Percentiles rank a stretch among this genome's conserved stretches.
Evolutionary conservation across 2,888 invertebrate species (phyloP).

Genomic region (Falcaria lacertinaria): DNA sequence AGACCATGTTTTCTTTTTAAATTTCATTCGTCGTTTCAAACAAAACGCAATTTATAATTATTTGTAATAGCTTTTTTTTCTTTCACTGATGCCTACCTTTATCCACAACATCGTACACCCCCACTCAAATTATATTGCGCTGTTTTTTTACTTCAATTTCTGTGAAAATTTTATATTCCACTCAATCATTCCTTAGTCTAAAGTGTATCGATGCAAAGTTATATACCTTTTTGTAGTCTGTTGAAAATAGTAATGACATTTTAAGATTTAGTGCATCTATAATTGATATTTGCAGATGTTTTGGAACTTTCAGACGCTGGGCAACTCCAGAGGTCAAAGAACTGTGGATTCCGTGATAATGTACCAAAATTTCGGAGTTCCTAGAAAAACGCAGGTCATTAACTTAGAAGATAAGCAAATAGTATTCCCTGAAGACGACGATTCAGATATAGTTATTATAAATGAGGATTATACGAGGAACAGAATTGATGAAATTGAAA

Average conservation of each 20-base stretch:
- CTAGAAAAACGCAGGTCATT: slow-evolving; percentile 49
- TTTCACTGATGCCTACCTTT: too few species aligned
- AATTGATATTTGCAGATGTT: slow-evolving; percentile 85
- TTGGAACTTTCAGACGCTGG: slow-evolving; percentile 89
- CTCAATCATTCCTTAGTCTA: too few species aligned
- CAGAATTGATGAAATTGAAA: slow-evolving; percentile 37
- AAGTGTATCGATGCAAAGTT: too few species aligned
- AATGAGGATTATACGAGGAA: slow-evolving; percentile 63
- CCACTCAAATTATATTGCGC: too few species aligned
- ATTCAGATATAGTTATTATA: slow-evolving; percentile 68
- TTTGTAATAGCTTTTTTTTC: too few species aligned
- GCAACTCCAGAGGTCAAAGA: slow-evolving; percentile 85
- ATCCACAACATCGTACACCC: too few species aligned
- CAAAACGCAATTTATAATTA: too few species aligned
- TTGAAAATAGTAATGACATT: neutral
- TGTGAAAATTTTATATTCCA: too few species aligned
- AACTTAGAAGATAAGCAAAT: slow-evolving; percentile 63
- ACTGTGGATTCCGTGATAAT: slow-evolving; percentile 73
- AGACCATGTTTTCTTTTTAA: too few species aligned
- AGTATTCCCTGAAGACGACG: slow-evolving; percentile 64
- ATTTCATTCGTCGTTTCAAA: too few species aligned
- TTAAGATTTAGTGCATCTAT: slow-evolving; percentile 31
- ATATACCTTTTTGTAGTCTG: too few species aligned
- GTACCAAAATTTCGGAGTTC: slow-evolving; percentile 62
- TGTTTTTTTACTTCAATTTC: too few species aligned